Evolutionary conservation across 2,113 vertebrate genomes (phyloP).

Genomic region (Rana temporaria): DNA sequence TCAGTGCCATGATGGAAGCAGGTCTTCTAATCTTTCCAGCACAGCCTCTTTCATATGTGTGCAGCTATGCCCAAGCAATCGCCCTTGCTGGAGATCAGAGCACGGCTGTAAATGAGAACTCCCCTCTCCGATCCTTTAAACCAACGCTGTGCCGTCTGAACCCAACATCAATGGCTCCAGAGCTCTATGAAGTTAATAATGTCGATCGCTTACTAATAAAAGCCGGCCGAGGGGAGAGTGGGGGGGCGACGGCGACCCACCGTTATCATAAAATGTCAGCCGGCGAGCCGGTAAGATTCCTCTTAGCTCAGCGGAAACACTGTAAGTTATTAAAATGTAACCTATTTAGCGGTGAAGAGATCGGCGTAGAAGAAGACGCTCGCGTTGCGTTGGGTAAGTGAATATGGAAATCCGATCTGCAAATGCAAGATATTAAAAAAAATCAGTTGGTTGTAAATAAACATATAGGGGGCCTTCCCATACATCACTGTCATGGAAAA

Average conservation of each 20-base stretch:
- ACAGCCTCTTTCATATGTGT: no score
- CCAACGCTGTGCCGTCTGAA: no score
- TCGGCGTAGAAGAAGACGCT: neutral
- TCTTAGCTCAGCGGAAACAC: constrained; percentile 4
- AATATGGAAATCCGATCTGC: constrained; percentile 12
- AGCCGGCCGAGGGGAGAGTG: neutral
- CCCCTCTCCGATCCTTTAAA: no score
- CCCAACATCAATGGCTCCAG: no score
- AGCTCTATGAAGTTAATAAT: neutral
- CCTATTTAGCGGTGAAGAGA: constrained; percentile 4
- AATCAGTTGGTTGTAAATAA: neutral
- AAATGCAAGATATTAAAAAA: neutral
- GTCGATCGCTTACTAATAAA: neutral
- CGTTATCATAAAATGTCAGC: constrained; percentile 27
- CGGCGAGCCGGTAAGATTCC: neutral
- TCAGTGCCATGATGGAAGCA: no score
- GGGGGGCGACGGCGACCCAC: no score
- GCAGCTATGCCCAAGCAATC: no score
- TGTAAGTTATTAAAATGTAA: neutral
- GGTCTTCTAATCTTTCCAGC: no score
- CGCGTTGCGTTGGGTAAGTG: neutral
- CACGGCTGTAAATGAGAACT: no score
- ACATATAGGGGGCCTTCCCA: neutral
- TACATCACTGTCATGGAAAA: constrained; percentile 17
- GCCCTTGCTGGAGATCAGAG: no score